A percentile compares a stretch with the other conserved stretches of the same genome.
Evolutionary conservation across 2,797 vertebrate species (phyloP).

Genomic region (Mormyrops boulengeri): DNA sequence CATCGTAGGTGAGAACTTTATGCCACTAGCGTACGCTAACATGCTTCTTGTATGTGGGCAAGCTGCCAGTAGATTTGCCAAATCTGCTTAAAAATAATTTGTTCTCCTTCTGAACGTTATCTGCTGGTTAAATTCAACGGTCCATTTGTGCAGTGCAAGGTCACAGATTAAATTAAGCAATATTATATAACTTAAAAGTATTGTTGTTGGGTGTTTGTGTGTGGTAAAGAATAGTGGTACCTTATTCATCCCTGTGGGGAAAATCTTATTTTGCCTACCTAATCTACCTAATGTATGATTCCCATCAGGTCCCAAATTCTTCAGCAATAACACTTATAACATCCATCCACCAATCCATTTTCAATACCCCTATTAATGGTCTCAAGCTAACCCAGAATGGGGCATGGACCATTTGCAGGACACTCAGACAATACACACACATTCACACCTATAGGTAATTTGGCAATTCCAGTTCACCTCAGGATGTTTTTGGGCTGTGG

Average conservation of each 20-base stretch:
- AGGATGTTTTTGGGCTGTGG: neutral
- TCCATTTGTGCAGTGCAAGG: neutral
- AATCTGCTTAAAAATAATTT: neutral
- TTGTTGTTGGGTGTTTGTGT: neutral
- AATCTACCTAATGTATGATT: neutral
- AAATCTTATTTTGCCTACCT: neutral
- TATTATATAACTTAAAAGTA: neutral
- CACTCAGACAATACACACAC: neutral
- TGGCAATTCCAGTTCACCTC: neutral
- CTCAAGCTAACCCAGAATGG: neutral
- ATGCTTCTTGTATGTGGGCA: neutral
- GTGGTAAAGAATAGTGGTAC: neutral
- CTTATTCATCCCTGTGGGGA: neutral
- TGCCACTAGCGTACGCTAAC: neutral
- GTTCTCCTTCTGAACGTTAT: neutral
- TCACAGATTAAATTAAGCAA: neutral
- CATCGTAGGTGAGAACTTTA: conserved; percentile 41
- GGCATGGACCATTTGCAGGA: neutral
- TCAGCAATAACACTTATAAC: neutral
- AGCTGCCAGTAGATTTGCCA: neutral
- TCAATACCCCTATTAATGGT: neutral
- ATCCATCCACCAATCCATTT: neutral
- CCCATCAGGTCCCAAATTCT: neutral
- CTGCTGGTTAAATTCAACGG: neutral
- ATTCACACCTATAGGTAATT: neutral